These are phyloP conservation scores for Aethes cnicana DNA, from an alignment of 2,888 invertebrate species.

Conservation along the genomic window DNA sequence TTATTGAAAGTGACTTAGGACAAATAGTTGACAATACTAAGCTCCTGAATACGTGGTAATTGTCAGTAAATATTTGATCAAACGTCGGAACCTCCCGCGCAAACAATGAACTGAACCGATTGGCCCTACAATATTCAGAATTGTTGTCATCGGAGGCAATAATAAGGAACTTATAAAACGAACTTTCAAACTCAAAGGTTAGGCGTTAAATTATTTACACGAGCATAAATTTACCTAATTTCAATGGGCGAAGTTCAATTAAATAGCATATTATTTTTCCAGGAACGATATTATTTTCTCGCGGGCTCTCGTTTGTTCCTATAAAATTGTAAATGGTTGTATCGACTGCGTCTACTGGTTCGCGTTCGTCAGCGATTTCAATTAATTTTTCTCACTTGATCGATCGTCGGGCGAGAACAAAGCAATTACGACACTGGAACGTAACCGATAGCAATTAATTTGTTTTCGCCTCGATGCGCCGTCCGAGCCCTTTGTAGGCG, in stretches of 20 bases:
- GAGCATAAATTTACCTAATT: neutral
- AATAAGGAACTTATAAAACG: too few species aligned
- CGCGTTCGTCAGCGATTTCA: slow-evolving; percentile 61
- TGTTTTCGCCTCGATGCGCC: slow-evolving; percentile 70
- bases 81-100: slow-evolving; percentile 25
- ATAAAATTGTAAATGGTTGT: slow-evolving; percentile 22
- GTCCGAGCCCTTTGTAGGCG: slow-evolving; percentile 64
- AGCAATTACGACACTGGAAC: slow-evolving; percentile 75
- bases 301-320: slow-evolving; percentile 4
- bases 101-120: slow-evolving; percentile 33
- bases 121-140: neutral
- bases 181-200: too few species aligned
- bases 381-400: slow-evolving; percentile 79
- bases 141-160: too few species aligned
- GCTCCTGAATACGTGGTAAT: neutral
- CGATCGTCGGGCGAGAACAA: slow-evolving; percentile 71
- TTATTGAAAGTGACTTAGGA: too few species aligned
- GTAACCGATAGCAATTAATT: slow-evolving; percentile 80
- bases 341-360: slow-evolving; percentile 44
- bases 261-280: slow-evolving; percentile 5
- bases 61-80: neutral
- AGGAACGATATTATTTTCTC: neutral
- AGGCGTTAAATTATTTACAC: neutral
- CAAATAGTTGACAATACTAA: too few species aligned
- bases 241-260: slow-evolving; percentile 9